Conservation (phyloP, 2,888 invertebrate genomes). For the Plagodis dolabraria region DNA sequence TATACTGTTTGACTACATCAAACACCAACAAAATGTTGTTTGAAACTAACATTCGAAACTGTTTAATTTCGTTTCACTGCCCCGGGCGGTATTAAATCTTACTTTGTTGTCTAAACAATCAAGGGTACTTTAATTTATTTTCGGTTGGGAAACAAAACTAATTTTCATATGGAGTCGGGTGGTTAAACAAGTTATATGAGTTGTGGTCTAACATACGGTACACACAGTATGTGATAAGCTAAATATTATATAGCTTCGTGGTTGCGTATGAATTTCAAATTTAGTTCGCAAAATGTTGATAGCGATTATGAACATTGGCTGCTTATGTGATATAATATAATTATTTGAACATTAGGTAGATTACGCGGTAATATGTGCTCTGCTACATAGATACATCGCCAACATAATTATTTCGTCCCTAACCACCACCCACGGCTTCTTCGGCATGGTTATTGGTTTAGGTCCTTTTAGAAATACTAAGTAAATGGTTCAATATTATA, state of each 20-base stretch:
- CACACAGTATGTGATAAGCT: slow-evolving; percentile 25
- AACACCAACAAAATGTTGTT: slow-evolving; percentile 16
- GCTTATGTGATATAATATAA: slow-evolving; percentile 8
- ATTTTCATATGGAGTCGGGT: slow-evolving; percentile 32
- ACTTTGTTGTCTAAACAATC: slow-evolving; percentile 40
- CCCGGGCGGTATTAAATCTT: slow-evolving; percentile 43
- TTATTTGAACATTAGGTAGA: slow-evolving; percentile 1
- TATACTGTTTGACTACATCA: slow-evolving; percentile 16
- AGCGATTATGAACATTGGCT: slow-evolving; percentile 8
- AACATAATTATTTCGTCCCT: too few relatives aligned
- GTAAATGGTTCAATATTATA: too few relatives aligned
- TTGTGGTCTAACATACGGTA: slow-evolving; percentile 31
- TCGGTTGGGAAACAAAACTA: slow-evolving; percentile 35
- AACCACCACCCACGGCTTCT: too few relatives aligned
- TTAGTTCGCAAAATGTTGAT: slow-evolving; percentile 13
- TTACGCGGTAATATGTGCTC: too few relatives aligned
- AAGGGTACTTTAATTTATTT: slow-evolving; percentile 40
- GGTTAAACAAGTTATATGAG: slow-evolving; percentile 33
- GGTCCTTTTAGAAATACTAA: too few relatives aligned
- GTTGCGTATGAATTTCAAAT: slow-evolving; percentile 32
- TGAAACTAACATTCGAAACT: slow-evolving; percentile 25
- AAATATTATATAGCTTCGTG: slow-evolving; percentile 34
- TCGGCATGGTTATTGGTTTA: too few relatives aligned
- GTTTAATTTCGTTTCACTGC: slow-evolving; percentile 38
- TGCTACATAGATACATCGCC: too few relatives aligned